These are phyloP conservation scores for Catharus fuscescens DNA, from an alignment of 2,113 vertebrate genomes.

Conservation along the genomic window DNA sequence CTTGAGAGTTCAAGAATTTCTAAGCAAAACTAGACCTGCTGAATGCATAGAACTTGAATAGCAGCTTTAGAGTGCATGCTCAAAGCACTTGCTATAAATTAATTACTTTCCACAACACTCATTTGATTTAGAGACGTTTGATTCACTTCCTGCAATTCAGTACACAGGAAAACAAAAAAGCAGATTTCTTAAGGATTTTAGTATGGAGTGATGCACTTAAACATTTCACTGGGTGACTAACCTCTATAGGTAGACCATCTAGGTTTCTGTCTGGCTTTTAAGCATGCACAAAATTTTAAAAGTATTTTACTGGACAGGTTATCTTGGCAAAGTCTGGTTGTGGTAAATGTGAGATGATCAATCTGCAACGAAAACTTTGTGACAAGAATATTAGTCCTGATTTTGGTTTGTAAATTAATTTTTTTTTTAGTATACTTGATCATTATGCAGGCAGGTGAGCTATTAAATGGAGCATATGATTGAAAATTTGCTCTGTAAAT, in stretches of 20 bases:
- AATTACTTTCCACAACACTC: neutral
- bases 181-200: neutral
- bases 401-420: neutral
- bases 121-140: neutral
- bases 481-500: neutral
- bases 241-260: neutral
- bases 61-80: neutral
- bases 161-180: neutral
- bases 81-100: neutral
- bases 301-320: neutral
- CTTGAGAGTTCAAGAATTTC: constrained; percentile 26
- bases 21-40: constrained; percentile 35
- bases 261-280: neutral
- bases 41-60: neutral
- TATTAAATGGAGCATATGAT: neutral
- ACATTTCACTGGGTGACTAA: neutral
- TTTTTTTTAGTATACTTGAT: neutral
- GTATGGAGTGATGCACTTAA: neutral
- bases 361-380: neutral
- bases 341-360: neutral
- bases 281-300: neutral
- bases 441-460: neutral
- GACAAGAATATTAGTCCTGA: neutral
- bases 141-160: neutral
- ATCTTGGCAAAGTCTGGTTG: neutral